Conservation (phyloP, 2,797 vertebrate species). For the Hapalemur alaotrensis region DNA sequence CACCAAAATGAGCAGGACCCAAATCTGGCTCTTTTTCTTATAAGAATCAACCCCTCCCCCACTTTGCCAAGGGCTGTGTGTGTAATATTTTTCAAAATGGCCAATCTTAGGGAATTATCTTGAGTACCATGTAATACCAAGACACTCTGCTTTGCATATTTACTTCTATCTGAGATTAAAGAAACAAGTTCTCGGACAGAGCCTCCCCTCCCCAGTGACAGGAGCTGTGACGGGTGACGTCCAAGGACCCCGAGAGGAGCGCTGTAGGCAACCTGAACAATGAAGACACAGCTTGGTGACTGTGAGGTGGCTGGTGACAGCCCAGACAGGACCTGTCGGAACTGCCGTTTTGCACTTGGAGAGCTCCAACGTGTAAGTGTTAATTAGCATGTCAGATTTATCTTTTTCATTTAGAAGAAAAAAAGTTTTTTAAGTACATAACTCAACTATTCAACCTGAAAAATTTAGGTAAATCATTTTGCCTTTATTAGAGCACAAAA, state of each 20-base stretch:
- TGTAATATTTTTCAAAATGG: fast-evolving
- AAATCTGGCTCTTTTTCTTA: no score
- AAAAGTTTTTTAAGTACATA: no score
- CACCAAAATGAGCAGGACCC: fast-evolving
- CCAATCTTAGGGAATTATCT: background rate
- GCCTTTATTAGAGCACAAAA: background rate
- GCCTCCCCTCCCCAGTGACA: background rate
- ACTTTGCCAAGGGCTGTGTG: background rate
- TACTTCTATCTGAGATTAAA: background rate
- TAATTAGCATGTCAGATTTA: fast-evolving
- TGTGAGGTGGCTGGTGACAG: no score
- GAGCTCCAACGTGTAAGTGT: fast-evolving
- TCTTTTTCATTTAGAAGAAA: background rate
- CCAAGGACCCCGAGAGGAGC: background rate
- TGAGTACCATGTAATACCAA: fast-evolving
- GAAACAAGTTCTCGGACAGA: fast-evolving
- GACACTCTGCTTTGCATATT: background rate
- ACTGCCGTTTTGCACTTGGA: fast-evolving
- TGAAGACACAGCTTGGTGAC: background rate
- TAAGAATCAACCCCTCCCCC: background rate
- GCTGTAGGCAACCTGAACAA: background rate
- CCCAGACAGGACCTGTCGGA: fast-evolving
- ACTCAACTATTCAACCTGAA: background rate
- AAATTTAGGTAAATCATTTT: background rate
- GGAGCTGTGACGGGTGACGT: background rate